phyloP scores from a whole-genome alignment of 2,113 vertebrate species.

The Grus americana region DNA sequence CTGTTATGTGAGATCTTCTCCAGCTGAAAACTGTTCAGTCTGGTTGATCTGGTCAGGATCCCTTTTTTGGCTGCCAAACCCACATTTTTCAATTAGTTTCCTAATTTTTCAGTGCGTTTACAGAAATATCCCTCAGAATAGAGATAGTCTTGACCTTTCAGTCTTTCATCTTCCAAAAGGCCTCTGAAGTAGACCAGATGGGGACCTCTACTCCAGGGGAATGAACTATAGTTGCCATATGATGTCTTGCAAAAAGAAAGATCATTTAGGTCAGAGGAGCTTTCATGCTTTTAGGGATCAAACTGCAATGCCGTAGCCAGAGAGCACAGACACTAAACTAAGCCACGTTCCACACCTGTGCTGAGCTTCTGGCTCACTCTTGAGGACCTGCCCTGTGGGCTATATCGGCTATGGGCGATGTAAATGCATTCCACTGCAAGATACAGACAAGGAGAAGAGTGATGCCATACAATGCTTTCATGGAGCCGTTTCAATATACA shows the following conservation, averaged over 20 bases:
- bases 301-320: neutral
- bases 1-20: neutral
- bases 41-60: neutral
- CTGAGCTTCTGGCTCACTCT: neutral
- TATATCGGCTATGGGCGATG: accelerated
- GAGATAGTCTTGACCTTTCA: neutral
- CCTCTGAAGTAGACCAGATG: neutral
- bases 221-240: neutral
- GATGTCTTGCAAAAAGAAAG: neutral
- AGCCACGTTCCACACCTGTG: neutral
- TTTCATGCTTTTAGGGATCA: neutral
- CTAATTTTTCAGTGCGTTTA: neutral
- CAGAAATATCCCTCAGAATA: neutral
- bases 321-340: neutral
- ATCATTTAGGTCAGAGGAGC: neutral
- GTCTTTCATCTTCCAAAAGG: neutral
- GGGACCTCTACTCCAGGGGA: neutral
- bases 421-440: neutral
- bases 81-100: neutral
- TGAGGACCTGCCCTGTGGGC: neutral
- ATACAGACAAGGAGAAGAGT: neutral
- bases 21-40: neutral
- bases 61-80: neutral
- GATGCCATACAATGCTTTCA: neutral
- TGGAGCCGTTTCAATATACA: neutral